Evolutionary conservation across 2,113 vertebrate species (phyloP), one percentile per base, ranked within the genome.

Genomic region (Sinocyclocheilus anophthalmus): DNA sequence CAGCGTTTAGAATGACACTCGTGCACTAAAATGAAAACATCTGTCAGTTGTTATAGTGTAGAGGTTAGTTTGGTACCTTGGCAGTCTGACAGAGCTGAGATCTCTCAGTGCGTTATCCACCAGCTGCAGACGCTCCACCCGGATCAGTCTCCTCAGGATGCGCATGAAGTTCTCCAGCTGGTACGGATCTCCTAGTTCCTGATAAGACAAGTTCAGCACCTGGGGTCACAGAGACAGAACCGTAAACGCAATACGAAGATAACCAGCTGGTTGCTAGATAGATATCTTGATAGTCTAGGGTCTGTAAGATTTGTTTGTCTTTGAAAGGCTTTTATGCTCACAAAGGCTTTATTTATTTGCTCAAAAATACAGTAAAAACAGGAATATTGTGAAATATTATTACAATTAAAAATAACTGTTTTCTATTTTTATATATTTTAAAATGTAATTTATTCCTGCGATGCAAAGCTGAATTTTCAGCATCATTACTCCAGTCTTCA

Each of bases 161-260:
- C 96, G 94, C 16, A 94, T 89, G 91, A 97, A 96, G 86, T 98
- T 99, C 88, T 96, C 95, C 88, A 94, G 84, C 93, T 98, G 97
- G 91, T 96, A 97, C 81, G 92, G 90, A 33, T 99, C 96, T 30
- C 98, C 97, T 90, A 99, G 90, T 91, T 96, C 95, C 92, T 99
- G 97, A 93, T 97, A 99, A 86, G 96, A 99, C 91, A 99, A 93
- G 91, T 99, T 99, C 90, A 98, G 26, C 92, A 96, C 96, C 97
- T 99, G 85, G 69, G 70, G 84, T 87, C 9, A 87, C 85, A 90
- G 61, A 14, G 39, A 59, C 80, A 50, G 7, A 24, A 1, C 24
- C 10, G 1, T 48, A 5, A 70, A 53, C 12, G 6, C 55, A 50
- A 70, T 10, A 72, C 0, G 10, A 79, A n/a, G 42, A 48, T 5